Evolutionary conservation across 1,140 invertebrate genomes (phyloP).

Genomic region (Akabosia matsudoensis): DNA sequence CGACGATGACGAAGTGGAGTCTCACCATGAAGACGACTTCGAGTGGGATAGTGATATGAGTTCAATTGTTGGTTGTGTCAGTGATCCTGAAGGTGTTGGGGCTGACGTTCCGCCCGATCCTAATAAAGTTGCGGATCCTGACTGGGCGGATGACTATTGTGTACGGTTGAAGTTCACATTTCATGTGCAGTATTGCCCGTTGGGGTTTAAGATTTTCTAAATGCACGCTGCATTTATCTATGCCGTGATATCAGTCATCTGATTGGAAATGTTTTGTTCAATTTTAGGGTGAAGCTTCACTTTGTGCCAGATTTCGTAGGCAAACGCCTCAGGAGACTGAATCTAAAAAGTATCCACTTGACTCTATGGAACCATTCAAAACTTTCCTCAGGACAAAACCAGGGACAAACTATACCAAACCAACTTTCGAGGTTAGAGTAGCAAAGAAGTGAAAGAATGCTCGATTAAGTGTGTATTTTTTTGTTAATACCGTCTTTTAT

Average conservation of each 20-base stretch:
- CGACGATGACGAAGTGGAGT: background rate
- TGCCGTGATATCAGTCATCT: too few species aligned
- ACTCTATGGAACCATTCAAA: background rate
- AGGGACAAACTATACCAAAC: background rate
- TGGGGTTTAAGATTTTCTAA: background rate
- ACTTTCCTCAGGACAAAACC: background rate
- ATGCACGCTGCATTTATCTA: too few species aligned
- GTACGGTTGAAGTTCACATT: background rate
- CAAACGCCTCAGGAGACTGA: background rate
- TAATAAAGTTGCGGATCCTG: background rate
- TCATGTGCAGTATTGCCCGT: background rate
- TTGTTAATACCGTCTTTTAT: too few species aligned
- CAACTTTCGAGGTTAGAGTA: slow-evolving; percentile 11
- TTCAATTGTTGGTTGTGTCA: slow-evolving; percentile 13
- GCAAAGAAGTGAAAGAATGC: too few species aligned
- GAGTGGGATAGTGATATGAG: background rate
- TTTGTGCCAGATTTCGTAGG: background rate
- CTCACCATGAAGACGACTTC: background rate
- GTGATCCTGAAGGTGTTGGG: slow-evolving; percentile 8
- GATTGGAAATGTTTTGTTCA: background rate
- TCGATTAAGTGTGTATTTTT: background rate
- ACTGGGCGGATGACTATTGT: slow-evolving; percentile 12
- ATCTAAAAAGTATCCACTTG: background rate
- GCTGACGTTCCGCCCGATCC: background rate
- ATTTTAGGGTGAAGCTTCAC: slow-evolving; percentile 4